phyloP scores from a whole-genome alignment of 2,113 vertebrate species.

The Recurvirostra avosetta region DNA sequence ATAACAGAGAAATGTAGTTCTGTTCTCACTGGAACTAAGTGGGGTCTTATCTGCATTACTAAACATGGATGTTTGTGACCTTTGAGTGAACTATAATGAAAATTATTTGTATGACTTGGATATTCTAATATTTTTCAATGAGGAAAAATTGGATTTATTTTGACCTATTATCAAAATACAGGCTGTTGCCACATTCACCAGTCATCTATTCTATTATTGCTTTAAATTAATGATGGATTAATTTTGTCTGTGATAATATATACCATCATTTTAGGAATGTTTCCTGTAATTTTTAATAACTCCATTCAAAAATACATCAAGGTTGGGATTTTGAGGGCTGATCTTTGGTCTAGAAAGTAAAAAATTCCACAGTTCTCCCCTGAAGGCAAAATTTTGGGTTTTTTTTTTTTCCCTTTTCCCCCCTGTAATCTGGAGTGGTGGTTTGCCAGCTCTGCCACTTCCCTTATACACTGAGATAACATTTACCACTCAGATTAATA shows the following conservation, averaged over 20 bases:
- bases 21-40: not conserved
- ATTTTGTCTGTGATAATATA: not conserved
- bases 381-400: not conserved
- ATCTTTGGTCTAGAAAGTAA: not conserved
- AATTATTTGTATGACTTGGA: not conserved
- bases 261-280: not conserved
- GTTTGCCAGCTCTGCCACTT: not conserved
- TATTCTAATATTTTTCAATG: not conserved
- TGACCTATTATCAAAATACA: not conserved
- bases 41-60: not conserved
- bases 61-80: not conserved
- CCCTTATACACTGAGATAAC: not conserved
- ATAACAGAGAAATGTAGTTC: not conserved
- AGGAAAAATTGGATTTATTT: not conserved
- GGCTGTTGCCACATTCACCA: not conserved
- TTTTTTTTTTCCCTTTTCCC: accelerated
- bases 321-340: not conserved
- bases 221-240: not conserved
- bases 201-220: not conserved
- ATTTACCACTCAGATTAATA: not conserved
- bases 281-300: not conserved
- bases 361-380: not conserved
- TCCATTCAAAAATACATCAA: not conserved
- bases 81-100: not conserved
- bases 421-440: accelerated